Conservation (phyloP, 2,888 invertebrate species). For the Apoda limacodes region DNA sequence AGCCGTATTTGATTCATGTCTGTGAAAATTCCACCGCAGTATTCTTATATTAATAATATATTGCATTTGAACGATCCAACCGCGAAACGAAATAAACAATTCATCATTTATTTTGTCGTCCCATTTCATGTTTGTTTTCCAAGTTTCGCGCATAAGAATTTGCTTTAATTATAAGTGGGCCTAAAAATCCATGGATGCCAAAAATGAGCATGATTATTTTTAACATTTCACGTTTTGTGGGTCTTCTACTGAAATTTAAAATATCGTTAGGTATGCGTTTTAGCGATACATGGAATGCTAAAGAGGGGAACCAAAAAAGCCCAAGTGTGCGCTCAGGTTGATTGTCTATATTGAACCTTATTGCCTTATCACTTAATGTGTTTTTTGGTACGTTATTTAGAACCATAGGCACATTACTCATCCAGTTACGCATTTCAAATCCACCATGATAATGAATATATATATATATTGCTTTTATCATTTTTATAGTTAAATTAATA, state of each 20-base stretch:
- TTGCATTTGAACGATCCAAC: constrained; percentile 6
- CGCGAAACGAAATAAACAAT: neutral
- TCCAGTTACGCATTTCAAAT: constrained; percentile 5
- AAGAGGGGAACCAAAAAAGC: constrained; percentile 8
- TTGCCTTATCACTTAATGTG: constrained; percentile 3
- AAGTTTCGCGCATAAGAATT: constrained; percentile 9
- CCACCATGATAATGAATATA: constrained; percentile 4
- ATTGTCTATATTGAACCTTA: constrained; percentile 5
- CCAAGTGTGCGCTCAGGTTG: constrained; percentile 11
- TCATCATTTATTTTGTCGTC: constrained; percentile 4
- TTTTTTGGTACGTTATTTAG: constrained; percentile 3
- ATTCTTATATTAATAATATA: constrained; percentile 5
- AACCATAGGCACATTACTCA: neutral
- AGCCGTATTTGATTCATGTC: neutral
- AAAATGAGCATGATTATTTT: constrained; percentile 10
- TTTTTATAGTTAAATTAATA: neutral
- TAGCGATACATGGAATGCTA: constrained; percentile 7
- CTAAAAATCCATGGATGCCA: constrained; percentile 8
- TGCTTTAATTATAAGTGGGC: constrained; percentile 7
- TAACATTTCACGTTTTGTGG: constrained; percentile 12
- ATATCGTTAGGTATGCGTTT: constrained; percentile 6
- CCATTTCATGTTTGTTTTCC: constrained; percentile 9
- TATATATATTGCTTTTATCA: constrained; percentile 4
- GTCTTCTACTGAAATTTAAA: constrained; percentile 3
- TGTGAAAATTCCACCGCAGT: constrained; percentile 9